These are phyloP conservation scores for Cyrtodaria siliqua DNA, from an alignment of 2,888 invertebrate species.

Conservation along the genomic window DNA sequence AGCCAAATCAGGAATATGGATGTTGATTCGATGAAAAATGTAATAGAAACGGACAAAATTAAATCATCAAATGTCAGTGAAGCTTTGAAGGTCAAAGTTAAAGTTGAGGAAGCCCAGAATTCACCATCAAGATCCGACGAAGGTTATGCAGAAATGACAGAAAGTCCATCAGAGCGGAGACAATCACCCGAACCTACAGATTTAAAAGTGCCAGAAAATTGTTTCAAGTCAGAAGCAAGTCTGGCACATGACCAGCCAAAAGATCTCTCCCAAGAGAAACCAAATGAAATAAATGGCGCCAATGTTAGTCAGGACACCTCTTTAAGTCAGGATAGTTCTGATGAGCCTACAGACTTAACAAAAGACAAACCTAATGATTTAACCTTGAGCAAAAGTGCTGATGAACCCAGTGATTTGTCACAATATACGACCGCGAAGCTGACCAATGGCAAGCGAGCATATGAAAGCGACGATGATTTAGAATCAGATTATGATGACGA, in stretches of 20 bases:
- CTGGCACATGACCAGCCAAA: constrained; percentile 24
- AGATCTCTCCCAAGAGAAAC: constrained; percentile 38
- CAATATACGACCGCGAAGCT: constrained; percentile 33
- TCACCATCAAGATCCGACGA: constrained; percentile 35
- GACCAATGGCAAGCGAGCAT: constrained; percentile 54
- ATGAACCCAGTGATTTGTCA: constrained; percentile 30
- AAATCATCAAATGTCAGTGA: constrained; percentile 11
- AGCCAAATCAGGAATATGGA: not conserved
- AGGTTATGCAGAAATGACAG: constrained; percentile 34
- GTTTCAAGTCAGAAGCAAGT: constrained; percentile 13
- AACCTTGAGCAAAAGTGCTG: constrained; percentile 21
- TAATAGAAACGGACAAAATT: not conserved
- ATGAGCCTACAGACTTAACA: constrained; percentile 4
- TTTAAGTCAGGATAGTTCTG: not conserved
- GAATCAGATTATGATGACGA: constrained; percentile 72
- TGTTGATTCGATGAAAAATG: not conserved
- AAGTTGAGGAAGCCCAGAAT: constrained; percentile 20
- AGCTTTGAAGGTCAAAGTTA: constrained; percentile 16
- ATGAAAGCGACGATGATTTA: constrained; percentile 63
- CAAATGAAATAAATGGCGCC: not conserved
- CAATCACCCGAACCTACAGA: constrained; percentile 21
- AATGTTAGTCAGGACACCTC: no score
- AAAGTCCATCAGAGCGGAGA: constrained; percentile 29
- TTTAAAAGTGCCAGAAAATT: constrained; percentile 12
- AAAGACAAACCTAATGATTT: constrained; percentile 29